These are phyloP conservation scores for Capitulum mitella DNA, from an alignment of 2,888 invertebrate genomes.

Conservation along the genomic window DNA sequence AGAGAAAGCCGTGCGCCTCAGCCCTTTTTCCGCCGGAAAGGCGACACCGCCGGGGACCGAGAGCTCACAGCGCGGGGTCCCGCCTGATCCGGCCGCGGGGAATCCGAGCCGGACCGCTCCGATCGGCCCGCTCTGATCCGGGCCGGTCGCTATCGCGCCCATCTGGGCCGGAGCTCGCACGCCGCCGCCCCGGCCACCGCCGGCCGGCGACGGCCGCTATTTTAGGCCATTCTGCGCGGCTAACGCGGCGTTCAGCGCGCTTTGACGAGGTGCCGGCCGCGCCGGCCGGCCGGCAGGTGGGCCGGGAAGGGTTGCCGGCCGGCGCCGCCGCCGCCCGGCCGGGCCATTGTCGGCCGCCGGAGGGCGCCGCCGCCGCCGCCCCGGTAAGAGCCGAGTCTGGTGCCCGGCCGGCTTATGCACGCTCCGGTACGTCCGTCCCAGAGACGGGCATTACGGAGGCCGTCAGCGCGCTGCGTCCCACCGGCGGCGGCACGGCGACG, in stretches of 20 bases:
- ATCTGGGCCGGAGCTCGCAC: not conserved
- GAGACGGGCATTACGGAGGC: no score
- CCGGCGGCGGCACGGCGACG: no score
- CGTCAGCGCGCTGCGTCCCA: no score
- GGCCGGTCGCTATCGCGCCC: not conserved
- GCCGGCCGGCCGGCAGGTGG: constrained; percentile 18
- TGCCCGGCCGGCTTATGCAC: not conserved
- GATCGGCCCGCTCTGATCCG: not conserved
- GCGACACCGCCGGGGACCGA: not conserved
- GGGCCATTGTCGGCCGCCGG: not conserved
- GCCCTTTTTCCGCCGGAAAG: not conserved
- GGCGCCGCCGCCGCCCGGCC: not conserved
- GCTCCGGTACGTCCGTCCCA: not conserved
- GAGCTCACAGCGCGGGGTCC: no score
- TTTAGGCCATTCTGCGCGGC: constrained; percentile 13
- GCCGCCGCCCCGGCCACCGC: not conserved
- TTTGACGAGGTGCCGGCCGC: not conserved
- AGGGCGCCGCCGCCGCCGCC: not conserved
- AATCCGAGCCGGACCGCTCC: not conserved
- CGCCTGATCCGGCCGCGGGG: not conserved
- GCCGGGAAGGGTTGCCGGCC: not conserved
- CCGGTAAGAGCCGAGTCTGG: constrained; percentile 19
- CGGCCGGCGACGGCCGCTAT: not conserved
- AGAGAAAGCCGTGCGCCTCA: no score
- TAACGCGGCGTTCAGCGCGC: constrained; percentile 1